Percentiles rank a stretch among this genome's conserved stretches.
Conservation (phyloP, 1,140 invertebrate genomes). For the Meloidogyne floridensis region DNA sequence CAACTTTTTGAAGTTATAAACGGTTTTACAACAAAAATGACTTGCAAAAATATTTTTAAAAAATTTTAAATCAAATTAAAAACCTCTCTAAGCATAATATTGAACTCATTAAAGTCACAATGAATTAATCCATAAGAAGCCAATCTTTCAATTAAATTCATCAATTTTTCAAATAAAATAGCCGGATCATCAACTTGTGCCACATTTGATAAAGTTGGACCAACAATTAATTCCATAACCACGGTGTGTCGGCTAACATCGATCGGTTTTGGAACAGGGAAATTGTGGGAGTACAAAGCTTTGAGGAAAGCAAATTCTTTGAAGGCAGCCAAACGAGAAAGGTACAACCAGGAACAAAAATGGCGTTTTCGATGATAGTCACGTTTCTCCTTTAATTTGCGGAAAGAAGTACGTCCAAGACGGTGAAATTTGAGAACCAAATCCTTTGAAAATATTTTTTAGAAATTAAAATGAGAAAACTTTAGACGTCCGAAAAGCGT, state of each 20-base stretch:
- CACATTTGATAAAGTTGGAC: slow-evolving; percentile 74
- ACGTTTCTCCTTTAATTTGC: slow-evolving; percentile 92
- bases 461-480: slow-evolving; percentile 4
- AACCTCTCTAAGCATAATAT: slow-evolving; percentile 78
- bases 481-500: background rate
- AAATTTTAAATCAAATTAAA: background rate
- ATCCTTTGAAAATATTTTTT: slow-evolving; percentile 66
- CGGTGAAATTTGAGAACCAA: slow-evolving; percentile 88
- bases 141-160: slow-evolving; percentile 87
- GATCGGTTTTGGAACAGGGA: slow-evolving; percentile 91
- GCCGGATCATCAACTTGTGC: slow-evolving; percentile 74
- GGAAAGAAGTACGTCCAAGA: slow-evolving; percentile 88
- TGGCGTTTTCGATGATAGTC: slow-evolving; percentile 92
- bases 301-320: slow-evolving; percentile 99
- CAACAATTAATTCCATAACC: slow-evolving; percentile 50
- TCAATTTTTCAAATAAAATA: slow-evolving; percentile 83
- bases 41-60: no score
- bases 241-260: slow-evolving; percentile 95
- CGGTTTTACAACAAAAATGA: no score
- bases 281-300: slow-evolving; percentile 81
- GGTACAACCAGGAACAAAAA: slow-evolving; percentile 89
- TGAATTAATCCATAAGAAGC: slow-evolving; percentile 92
- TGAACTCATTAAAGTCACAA: slow-evolving; percentile 99
- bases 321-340: slow-evolving; percentile 92
- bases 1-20: no score